Evolutionary conservation across 2,113 vertebrate species (phyloP).

Genomic region (Coptodon rendalli): DNA sequence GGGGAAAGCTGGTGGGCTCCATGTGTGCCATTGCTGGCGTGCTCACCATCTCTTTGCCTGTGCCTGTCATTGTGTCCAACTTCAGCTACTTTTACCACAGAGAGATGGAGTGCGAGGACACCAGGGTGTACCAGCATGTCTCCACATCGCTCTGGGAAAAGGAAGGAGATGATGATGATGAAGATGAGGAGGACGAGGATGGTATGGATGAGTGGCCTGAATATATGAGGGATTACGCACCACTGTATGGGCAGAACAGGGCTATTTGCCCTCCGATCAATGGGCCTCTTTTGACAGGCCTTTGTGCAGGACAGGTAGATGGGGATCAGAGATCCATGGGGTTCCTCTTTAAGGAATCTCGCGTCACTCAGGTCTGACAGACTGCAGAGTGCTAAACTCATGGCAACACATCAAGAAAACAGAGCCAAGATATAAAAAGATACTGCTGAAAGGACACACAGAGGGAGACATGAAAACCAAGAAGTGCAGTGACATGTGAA

Average conservation of each 20-base stretch:
- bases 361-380: slow-evolving; percentile 83
- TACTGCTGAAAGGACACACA: not conserved
- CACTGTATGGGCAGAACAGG: slow-evolving; percentile 39
- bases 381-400: not conserved
- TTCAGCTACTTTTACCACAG: slow-evolving; percentile 94
- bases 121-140: slow-evolving; percentile 73
- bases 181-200: slow-evolving; percentile 31
- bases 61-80: slow-evolving; percentile 92
- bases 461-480: not conserved
- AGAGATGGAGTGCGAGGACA: slow-evolving; percentile 79
- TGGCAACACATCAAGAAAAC: not conserved
- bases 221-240: not conserved
- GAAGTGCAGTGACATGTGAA: not conserved
- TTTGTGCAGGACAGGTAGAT: slow-evolving; percentile 30
- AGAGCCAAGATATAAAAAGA: not conserved
- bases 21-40: slow-evolving; percentile 91
- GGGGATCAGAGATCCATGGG: slow-evolving; percentile 42
- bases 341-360: slow-evolving; percentile 56
- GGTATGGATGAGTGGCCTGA: slow-evolving; percentile 36
- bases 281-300: slow-evolving; percentile 49
- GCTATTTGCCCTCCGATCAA: slow-evolving; percentile 56
- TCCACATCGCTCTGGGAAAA: slow-evolving; percentile 73
- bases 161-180: slow-evolving; percentile 35
- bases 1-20: slow-evolving; percentile 88
- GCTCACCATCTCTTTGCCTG: slow-evolving; percentile 88